Percentiles rank a stretch among this genome's conserved stretches.
These are phyloP conservation scores for Eupristina koningsbergeri DNA, from an alignment of 1,140 invertebrate species.

Conservation along the genomic window DNA sequence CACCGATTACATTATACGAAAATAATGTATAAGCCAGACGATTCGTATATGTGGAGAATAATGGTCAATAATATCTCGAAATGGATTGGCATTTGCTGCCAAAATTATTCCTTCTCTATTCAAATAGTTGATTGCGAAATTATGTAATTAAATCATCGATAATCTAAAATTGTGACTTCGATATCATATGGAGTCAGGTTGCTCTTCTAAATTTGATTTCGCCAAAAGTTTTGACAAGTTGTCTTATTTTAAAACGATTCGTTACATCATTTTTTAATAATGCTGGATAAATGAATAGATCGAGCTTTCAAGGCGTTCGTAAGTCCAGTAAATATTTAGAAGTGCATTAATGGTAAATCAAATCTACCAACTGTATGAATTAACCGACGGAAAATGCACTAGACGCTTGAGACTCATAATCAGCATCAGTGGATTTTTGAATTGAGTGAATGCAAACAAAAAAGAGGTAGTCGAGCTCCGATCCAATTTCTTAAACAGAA, in stretches of 20 bases:
- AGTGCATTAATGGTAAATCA: not conserved
- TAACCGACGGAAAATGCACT: not conserved
- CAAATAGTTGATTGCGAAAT: not conserved
- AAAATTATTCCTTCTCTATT: not conserved
- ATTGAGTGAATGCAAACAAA: no score
- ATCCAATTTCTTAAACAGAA: not conserved
- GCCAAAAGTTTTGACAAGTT: not conserved
- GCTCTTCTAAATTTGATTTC: no score
- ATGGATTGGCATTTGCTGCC: not conserved
- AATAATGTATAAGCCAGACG: not conserved
- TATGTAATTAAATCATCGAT: not conserved
- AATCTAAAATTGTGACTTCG: no score
- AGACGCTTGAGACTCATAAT: not conserved
- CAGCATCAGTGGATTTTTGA: not conserved
- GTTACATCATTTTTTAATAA: not conserved
- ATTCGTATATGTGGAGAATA: not conserved
- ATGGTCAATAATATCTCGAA: not conserved
- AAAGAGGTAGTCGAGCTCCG: no score
- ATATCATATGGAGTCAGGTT: no score
- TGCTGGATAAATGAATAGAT: not conserved
- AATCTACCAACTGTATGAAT: not conserved
- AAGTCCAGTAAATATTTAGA: not conserved
- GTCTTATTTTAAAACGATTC: not conserved
- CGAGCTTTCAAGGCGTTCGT: not conserved
- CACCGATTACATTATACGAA: constrained; percentile 4